Percentiles rank a stretch among this genome's conserved stretches.
These are phyloP conservation scores for Megalopta genalis DNA, from an alignment of 1,140 invertebrate species.

Conservation along the genomic window DNA sequence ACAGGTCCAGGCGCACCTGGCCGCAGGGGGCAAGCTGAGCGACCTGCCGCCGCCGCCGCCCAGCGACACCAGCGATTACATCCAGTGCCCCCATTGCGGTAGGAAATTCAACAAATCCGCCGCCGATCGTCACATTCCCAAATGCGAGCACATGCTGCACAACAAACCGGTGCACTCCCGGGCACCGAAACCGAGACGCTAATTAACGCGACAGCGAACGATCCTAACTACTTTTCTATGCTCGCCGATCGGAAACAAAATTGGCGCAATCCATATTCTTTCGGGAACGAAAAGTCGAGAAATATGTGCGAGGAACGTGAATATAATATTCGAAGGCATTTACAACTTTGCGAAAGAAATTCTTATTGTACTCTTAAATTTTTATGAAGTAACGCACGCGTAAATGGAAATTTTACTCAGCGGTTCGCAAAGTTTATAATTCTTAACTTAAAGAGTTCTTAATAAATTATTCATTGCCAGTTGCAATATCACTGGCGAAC, in stretches of 20 bases:
- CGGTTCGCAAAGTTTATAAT: too few relatives aligned
- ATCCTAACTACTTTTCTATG: background rate
- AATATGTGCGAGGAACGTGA: too few relatives aligned
- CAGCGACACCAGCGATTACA: conserved; percentile 92
- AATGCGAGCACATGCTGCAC: conserved; percentile 91
- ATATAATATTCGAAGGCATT: too few relatives aligned
- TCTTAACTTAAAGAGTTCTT: too few relatives aligned
- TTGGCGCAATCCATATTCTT: background rate
- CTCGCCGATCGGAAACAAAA: conserved; percentile 3
- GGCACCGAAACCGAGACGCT: conserved; percentile 64
- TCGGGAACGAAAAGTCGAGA: too few relatives aligned
- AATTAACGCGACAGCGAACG: conserved; percentile 5
- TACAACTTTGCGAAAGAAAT: too few relatives aligned
- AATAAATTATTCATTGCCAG: too few relatives aligned
- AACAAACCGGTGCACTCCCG: conserved; percentile 86
- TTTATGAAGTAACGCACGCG: too few relatives aligned
- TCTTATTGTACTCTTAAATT: too few relatives aligned
- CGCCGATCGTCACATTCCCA: conserved; percentile 96
- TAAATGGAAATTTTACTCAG: too few relatives aligned
- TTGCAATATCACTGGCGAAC: too few relatives aligned
- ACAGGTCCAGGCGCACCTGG: conserved; percentile 90
- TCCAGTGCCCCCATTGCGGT: conserved; percentile 94
- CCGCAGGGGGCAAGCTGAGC: conserved; percentile 90
- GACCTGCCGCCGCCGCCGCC: conserved; percentile 95
- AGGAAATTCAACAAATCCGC: conserved; percentile 92